Evolutionary conservation across 2,113 vertebrate genomes (phyloP).

Genomic region (Jaculus jaculus): DNA sequence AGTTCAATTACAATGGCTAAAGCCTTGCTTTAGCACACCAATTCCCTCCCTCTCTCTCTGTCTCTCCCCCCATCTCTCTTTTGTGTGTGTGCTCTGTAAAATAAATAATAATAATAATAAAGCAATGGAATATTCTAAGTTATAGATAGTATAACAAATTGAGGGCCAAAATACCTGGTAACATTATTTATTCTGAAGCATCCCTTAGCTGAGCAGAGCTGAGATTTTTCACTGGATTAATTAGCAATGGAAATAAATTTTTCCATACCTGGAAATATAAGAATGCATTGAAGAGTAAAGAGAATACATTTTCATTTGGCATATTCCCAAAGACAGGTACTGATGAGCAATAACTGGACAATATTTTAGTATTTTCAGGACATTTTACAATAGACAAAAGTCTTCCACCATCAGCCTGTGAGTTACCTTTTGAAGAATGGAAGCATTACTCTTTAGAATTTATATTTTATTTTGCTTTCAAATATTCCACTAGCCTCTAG

Average conservation of each 20-base stretch:
- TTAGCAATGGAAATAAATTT: conserved; percentile 26
- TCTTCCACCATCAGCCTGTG: background rate
- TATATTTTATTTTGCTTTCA: conserved; percentile 29
- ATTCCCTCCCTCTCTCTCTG: no score
- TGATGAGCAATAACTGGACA: conserved; percentile 9
- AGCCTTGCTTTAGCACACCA: no score
- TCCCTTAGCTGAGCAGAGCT: background rate
- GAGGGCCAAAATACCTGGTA: conserved; percentile 32
- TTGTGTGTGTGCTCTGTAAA: no score
- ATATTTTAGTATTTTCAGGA: conserved; percentile 5
- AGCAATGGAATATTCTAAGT: background rate
- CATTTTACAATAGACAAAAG: background rate
- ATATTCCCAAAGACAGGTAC: background rate
- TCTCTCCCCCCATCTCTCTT: no score
- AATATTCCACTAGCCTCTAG: background rate
- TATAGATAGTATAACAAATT: background rate
- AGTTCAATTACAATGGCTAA: no score
- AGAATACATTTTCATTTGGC: background rate
- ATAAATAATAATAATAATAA: background rate
- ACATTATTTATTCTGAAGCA: conserved; percentile 28
- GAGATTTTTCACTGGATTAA: conserved; percentile 10
- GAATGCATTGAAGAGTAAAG: background rate
- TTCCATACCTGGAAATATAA: background rate
- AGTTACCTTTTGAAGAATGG: background rate
- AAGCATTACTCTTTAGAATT: conserved; percentile 12